Conservation (phyloP, 2,888 invertebrate species). For the Drosophila monieri region DNA sequence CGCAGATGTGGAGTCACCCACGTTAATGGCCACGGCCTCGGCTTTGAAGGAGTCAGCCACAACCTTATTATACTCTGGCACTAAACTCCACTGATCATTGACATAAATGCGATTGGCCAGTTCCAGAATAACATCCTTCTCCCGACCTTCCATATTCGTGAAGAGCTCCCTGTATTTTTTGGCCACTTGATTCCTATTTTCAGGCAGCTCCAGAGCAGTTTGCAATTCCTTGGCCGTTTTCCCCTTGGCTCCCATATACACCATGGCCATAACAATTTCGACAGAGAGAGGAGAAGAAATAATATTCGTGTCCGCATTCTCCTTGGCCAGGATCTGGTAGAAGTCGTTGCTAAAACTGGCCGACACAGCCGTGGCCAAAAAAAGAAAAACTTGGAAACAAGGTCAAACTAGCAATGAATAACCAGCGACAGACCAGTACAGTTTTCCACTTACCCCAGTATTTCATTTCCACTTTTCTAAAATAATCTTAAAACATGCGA, state of each 20-base stretch:
- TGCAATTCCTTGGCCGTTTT: slow-evolving; percentile 9
- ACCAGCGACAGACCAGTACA: no score
- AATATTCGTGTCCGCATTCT: not conserved
- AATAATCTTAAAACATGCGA: no score
- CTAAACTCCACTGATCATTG: not conserved
- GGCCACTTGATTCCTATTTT: not conserved
- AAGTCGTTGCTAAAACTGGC: slow-evolving; percentile 9
- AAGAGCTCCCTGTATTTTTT: not conserved
- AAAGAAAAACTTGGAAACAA: not conserved
- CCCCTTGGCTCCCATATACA: slow-evolving; percentile 11
- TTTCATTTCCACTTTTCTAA: no score
- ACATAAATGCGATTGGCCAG: slow-evolving; percentile 16
- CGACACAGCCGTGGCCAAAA: slow-evolving; percentile 11
- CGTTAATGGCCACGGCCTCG: not conserved
- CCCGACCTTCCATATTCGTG: not conserved
- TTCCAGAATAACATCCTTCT: slow-evolving; percentile 1
- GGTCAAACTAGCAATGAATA: no score
- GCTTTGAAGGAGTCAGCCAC: slow-evolving; percentile 6
- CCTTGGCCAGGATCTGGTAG: not conserved
- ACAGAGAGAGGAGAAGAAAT: slow-evolving; percentile 1
- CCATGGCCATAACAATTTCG: slow-evolving; percentile 8
- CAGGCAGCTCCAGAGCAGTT: not conserved
- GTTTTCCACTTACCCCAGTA: no score
- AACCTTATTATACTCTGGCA: not conserved
- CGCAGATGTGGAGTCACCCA: not conserved